Base-by-base conservation (phyloP, 2,888 invertebrate species). In the Lasioglossum pauxillum region DNA sequence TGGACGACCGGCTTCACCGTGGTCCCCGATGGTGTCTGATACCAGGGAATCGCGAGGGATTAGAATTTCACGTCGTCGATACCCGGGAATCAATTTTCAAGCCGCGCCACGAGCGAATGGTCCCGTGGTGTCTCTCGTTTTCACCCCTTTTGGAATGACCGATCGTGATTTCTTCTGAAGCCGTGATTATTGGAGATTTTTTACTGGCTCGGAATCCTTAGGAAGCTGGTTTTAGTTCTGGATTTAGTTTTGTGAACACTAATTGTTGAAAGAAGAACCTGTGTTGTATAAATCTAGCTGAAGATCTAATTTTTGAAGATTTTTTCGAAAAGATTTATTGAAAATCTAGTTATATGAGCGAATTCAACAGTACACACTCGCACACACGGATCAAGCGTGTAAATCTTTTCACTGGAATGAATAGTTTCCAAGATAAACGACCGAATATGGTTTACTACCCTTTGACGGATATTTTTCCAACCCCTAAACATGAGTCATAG, bases 71-170 rank as follows among this genome's bases (percentile, higher is more conserved):
- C 49, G 31, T 27, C 49, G 38, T 23, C 41, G 69, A 69, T 69
- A 69, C 38, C 23, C 10, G 38, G 80, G 77, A 75, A 78, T 76
- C 83, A 74, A 82, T 73, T 72, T 23, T 78, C 64, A 12, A 27
- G 38, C 14, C 27, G 38, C 69, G 8, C 35, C 27, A 5, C 46
- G 23, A 67, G 5, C 67, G 19, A 35, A 67, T 31, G 35, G 19
- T 10, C 31, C 23, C 67, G 67, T 19, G 67, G 7, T 35, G 67
- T 16, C 35, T 35, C 67, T 23, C 35, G 35, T 67, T 35, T 67
- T 67, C 35, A 8, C 8, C 35, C 35, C 19, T 16, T 67, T 35
- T 23, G 0, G 31, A 23, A 31, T 10, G 35, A 4, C 10, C 3
- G 27, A 16, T 64, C 16, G 64, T 31, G 64, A 64, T 31, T 64